phyloP scores from a whole-genome alignment of 2,888 invertebrate genomes.

The Drosophila mercatorum region DNA sequence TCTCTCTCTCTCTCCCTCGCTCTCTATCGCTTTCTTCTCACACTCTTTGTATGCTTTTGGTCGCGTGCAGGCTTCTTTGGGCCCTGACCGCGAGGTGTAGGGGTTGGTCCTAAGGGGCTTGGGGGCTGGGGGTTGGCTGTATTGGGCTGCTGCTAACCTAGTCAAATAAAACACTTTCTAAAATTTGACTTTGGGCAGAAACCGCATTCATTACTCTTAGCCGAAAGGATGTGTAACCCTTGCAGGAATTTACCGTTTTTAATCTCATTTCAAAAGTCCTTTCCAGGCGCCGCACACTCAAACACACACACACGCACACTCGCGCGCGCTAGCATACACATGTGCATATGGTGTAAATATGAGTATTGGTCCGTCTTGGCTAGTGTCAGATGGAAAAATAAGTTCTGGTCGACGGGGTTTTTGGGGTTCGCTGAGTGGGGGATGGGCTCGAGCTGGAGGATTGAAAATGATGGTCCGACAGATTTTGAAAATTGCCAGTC shows the following conservation, averaged over 20 bases:
- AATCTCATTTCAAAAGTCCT: conserved; percentile 78
- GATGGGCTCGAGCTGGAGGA: conserved; percentile 35
- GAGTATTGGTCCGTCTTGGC: conserved; percentile 77
- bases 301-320: conserved; percentile 22
- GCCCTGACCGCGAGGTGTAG: conserved; percentile 16
- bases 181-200: conserved; percentile 80
- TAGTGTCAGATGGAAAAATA: conserved; percentile 81
- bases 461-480: conserved; percentile 79
- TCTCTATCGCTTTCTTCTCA: background rate
- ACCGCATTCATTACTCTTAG: conserved; percentile 83
- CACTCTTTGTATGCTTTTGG: conserved; percentile 32
- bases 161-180: conserved; percentile 81
- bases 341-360: conserved; percentile 74
- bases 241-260: conserved; percentile 80
- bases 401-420: conserved; percentile 71
- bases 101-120: background rate
- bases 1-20: background rate
- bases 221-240: conserved; percentile 73
- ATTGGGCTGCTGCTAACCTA: conserved; percentile 59
- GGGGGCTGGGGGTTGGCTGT: background rate
- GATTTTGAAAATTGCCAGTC: conserved; percentile 73
- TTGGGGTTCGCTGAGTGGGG: conserved; percentile 41
- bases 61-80: conserved; percentile 30
- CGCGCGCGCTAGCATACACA: conserved; percentile 20
- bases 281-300: conserved; percentile 50